Evolutionary conservation across 2,888 invertebrate species (phyloP).

Genomic region (Hydriomena furcata): DNA sequence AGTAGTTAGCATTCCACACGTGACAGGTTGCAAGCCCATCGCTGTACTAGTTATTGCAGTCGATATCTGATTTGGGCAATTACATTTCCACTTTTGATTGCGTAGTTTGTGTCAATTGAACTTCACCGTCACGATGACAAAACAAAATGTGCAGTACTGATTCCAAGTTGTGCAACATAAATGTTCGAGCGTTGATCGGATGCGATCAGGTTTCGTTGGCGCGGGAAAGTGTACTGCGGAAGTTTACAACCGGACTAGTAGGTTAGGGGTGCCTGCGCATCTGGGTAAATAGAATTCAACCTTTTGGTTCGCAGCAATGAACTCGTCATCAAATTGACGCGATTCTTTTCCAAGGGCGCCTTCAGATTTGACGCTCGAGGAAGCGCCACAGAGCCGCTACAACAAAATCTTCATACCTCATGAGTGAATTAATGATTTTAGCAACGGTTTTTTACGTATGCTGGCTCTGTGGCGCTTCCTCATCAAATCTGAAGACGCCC

Average conservation of each 20-base stretch:
- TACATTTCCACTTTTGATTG: background rate
- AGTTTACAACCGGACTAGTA: slow-evolving; percentile 41
- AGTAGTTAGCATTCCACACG: too few relatives aligned
- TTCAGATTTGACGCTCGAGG: too few relatives aligned
- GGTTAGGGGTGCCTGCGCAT: slow-evolving; percentile 38
- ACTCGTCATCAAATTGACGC: background rate
- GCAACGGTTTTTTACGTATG: too few relatives aligned
- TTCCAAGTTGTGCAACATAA: slow-evolving; percentile 29
- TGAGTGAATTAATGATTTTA: too few relatives aligned
- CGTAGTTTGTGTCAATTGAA: background rate
- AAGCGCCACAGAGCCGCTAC: too few relatives aligned
- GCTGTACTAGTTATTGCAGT: too few relatives aligned
- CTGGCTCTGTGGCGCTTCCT: too few relatives aligned
- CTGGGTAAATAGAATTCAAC: slow-evolving; percentile 32
- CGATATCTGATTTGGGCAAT: too few relatives aligned
- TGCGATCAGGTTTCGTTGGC: slow-evolving; percentile 32
- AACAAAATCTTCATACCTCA: too few relatives aligned
- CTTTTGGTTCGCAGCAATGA: slow-evolving; percentile 3
- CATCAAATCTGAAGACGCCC: too few relatives aligned
- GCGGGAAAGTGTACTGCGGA: slow-evolving; percentile 44
- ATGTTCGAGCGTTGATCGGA: slow-evolving; percentile 24
- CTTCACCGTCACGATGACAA: slow-evolving; percentile 30
- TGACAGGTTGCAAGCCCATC: too few relatives aligned
- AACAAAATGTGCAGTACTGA: slow-evolving; percentile 21
- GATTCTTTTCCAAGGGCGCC: too few relatives aligned